Conservation (phyloP, 2,888 invertebrate genomes). For the Brachyptera risi region DNA sequence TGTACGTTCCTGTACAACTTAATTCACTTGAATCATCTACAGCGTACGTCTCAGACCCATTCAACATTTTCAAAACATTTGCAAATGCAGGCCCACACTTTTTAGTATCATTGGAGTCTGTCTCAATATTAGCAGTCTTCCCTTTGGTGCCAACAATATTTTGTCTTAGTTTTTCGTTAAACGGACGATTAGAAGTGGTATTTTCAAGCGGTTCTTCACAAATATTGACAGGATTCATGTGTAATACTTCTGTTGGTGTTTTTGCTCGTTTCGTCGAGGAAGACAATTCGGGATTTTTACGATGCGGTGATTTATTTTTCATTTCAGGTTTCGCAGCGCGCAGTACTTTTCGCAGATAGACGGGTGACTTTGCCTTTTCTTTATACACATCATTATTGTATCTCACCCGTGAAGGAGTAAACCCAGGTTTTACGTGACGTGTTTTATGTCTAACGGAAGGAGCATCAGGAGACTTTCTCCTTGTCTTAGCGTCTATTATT, state of each 20-base stretch:
- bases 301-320: too few species aligned
- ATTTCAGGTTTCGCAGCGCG: too few species aligned
- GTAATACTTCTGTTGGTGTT: too few species aligned
- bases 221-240: not conserved
- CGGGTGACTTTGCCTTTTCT: not conserved
- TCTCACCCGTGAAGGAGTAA: not conserved
- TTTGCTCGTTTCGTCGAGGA: too few species aligned
- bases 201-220: not conserved
- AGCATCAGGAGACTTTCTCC: too few species aligned
- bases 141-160: not conserved
- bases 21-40: too few species aligned
- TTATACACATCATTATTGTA: not conserved
- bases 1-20: too few species aligned
- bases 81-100: not conserved
- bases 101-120: not conserved
- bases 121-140: not conserved
- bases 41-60: too few species aligned
- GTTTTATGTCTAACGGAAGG: not conserved
- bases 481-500: not conserved
- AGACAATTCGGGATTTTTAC: too few species aligned
- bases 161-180: constrained; percentile 1
- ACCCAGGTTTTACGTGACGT: not conserved
- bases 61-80: not conserved
- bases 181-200: not conserved
- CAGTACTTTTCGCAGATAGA: too few species aligned